Percentiles rank a stretch among this genome's conserved stretches.
These are phyloP conservation scores for Monochamus saltuarius DNA, from an alignment of 1,140 invertebrate species.

Conservation along the genomic window DNA sequence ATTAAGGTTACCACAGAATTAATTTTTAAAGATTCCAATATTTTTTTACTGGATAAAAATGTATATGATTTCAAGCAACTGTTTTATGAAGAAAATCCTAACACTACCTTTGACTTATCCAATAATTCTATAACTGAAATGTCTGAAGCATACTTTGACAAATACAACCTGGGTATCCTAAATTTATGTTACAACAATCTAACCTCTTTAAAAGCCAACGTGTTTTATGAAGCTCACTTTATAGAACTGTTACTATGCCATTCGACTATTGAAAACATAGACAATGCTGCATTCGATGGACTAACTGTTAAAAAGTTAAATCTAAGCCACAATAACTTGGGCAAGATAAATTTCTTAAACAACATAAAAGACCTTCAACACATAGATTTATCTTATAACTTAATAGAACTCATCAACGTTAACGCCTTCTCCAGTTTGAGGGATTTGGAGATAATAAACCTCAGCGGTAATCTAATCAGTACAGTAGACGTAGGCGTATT, in stretches of 20 bases:
- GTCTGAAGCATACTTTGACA: conserved; percentile 1
- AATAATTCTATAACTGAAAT: conserved; percentile 10
- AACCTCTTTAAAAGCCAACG: not conserved
- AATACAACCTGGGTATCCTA: conserved; percentile 9
- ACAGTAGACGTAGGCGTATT: not conserved
- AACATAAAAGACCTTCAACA: conserved; percentile 4
- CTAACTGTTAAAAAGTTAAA: too few relatives aligned
- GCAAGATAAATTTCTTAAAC: conserved; percentile 14
- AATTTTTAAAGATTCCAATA: conserved; percentile 5
- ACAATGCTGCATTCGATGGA: conserved; percentile 3
- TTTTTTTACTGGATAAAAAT: conserved; percentile 1
- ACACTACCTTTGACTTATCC: conserved; percentile 10
- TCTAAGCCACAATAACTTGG: not conserved
- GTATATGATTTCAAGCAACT: conserved; percentile 7
- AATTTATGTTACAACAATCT: conserved; percentile 17
- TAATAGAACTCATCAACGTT: not conserved
- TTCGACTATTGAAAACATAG: conserved; percentile 17
- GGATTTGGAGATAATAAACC: not conserved
- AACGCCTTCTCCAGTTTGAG: not conserved
- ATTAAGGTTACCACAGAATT: conserved; percentile 7
- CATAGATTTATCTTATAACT: conserved; percentile 17
- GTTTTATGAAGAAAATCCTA: conserved; percentile 8
- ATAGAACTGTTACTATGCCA: conserved; percentile 16
- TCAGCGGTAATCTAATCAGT: not conserved
- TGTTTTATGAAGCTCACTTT: conserved; percentile 16